Evolutionary conservation across 30 jellyfish, hydroid and myxozoan species (phyloP), one percentile per base, ranked within the genome.

Genomic region (Aurelia aurita complex sp. Pacific): DNA sequence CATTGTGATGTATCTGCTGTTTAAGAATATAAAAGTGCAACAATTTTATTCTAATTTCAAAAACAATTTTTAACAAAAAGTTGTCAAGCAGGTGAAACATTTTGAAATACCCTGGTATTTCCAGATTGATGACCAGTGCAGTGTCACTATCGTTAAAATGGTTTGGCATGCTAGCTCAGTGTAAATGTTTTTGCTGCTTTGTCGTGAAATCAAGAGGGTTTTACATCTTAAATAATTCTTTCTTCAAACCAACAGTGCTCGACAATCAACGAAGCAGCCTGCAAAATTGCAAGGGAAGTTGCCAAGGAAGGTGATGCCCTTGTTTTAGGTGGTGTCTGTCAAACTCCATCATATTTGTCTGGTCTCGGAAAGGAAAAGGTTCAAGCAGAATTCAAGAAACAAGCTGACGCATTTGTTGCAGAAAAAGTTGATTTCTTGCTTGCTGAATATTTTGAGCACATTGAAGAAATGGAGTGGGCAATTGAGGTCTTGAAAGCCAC

Each of bases 391-490:
- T 70, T 94, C 78, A 75, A 86, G 73, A 85, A 73, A 55, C 98
- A 94, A 66, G 76, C 84, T 16, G 91, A 94, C 65, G 92, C 87
- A 32, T 94, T 94, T 78, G 97, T 88, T 42, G 96, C 67, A 34
- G 72, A 53, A 42, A 82, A 77, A 10, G 96, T 88, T 33, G 98
- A 94, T 57, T 94, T 94, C 70, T 50, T 94, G 19, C 90, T 94
- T 64, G 97, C 97, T 36, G 98, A 92, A 76, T 94, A 94, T 83
- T 94, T 84, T 88, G 97, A 88, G 78, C 96, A 94, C 76, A 80
- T 94, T 50, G 98, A 94, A 51, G 98, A 94, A 62, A 94, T 94
- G 97, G 98, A 94, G 79, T 94, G 98, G 98, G 98, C 98, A n/a
- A 94, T 94, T 35, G 98, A 94, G 71, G 88, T 76, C 23, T 73